Evolutionary conservation across 2,888 invertebrate species (phyloP), one percentile per base, ranked within the genome.

Genomic region (Drosophila buzzatii): DNA sequence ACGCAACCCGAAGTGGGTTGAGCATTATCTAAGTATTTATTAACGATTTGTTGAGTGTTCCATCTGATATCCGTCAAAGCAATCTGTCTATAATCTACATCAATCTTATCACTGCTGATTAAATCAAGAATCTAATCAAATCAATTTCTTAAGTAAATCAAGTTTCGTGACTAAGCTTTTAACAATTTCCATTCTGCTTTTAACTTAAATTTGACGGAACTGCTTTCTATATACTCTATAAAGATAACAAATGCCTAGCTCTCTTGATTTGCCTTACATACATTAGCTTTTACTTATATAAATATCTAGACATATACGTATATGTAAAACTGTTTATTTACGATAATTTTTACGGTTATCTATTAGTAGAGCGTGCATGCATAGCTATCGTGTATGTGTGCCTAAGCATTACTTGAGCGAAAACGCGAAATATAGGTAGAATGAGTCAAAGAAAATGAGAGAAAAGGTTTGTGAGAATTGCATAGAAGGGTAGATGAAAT

Each of bases 81-180:
- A n/a, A 27, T 49, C 31, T 31, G 18, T 6, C 18, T 51, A 4
- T 12, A 51, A 27, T 27, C 27, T 27, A 27, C 23, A 27, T 51
- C 35, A 20, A 20, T 33, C 51, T 51, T 35, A 51, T 53, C 23
- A 14, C n/a, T 10, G 35, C 2, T 35, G 52, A 16, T 37, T 23
- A 23, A 23, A 8, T 52, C 1, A 20, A 20, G 18, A 16, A 39
- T 37, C 37, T 9, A 23, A 39, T 53, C 53, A 23, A 39, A 39
- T 53, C 20, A 23, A 27, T 14, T 33, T 18, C 18, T 18, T 51
- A 18, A 14, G 14, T 23, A 39, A n/a, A 39, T 53, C 37, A 39
- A 7, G 16, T 37, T 49, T 39, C 49, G 16, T 70, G 61, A 61
- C 56, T 57, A 44, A 52, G 33, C 42, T n/a, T n/a, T 14, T 1